Evolutionary conservation across 2,888 invertebrate genomes (phyloP), one percentile per base, ranked within the genome.

Genomic region (Hypselothyrea guttata): DNA sequence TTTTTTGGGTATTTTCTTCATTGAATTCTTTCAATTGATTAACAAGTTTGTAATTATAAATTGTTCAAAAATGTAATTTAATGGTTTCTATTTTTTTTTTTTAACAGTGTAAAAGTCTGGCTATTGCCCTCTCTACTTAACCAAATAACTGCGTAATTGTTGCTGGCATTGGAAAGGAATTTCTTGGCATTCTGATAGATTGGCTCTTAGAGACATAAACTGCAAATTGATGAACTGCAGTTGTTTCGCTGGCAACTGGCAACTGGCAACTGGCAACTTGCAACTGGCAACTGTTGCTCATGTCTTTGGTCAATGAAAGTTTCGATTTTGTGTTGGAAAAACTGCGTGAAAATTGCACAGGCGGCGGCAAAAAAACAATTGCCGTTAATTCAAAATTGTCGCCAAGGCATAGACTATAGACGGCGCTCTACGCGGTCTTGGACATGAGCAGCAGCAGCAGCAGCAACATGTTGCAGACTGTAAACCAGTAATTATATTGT

Each of bases 301-400:
- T 13, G 40, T 11, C 3, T 16, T 40, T 37, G 31, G 63, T n/a
- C 78, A 79, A 79, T 79, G 78, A 79, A 79, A 79, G 78, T 79
- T 78, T 58, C 47, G 71, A n/a, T n/a, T n/a, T n/a, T n/a, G n/a
- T 61, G 56, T 64, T 75, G 60, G 62, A 75, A 76, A 71, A 78
- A 84, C 82, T 84, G 78, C 78, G 84, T 84, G 82, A 82, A 78
- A 78, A 78, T 77, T 84, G 84, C 58, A 71, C 58, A 75, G 78
- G 84, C 75, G 71, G 73, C 64, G n/a, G n/a, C 15, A 16, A 18
- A 59, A 61, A 83, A 54, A 85, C 85, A 81, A 81, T 81, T 81
- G 81, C 79, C 86, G 81, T 85, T 81, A 76, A 85, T 81, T 79
- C 79, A 52, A 74, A 74, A 81, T 85, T 83, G 86, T 81, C 81